Base-by-base conservation (phyloP, 1,140 invertebrate species). In the Patella vulgata region DNA sequence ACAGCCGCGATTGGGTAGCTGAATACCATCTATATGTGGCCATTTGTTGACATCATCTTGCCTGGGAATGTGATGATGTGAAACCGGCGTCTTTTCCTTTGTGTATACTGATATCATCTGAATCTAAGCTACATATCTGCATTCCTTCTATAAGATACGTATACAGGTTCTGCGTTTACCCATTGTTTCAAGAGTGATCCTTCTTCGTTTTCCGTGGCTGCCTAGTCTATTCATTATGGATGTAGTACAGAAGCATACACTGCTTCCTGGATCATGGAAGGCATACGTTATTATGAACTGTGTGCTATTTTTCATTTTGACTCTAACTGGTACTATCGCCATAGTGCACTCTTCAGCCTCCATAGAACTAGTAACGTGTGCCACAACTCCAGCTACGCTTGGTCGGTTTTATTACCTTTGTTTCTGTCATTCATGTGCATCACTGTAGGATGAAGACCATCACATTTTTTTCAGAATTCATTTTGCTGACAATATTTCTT, bases 111-210 rank as follows among this genome's bases (percentile, higher is more conserved):
- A 28, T 21, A n/a, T n/a, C n/a, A n/a, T n/a, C n/a, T n/a, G n/a
- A n/a, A n/a, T n/a, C n/a, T n/a, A n/a, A n/a, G n/a, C n/a, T n/a
- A n/a, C n/a, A n/a, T n/a, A n/a, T n/a, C n/a, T n/a, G n/a, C n/a
- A n/a, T n/a, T n/a, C n/a, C n/a, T n/a, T n/a, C n/a, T n/a, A n/a
- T n/a, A n/a, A n/a, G 11, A 3, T 28, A 31, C 17, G 14, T 53
- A 31, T 5, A 19, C 27, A 31, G 14, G 21, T 9, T 47, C 23
- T n/a, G n/a, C 44, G 11, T 53, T 36, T 14, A 36, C 27, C 51
- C 51, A 53, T 53, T 6, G 27, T 53, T 17, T 30, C 12, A 8
- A 52, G 28, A 8, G 11, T 53, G 27, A 53, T 53, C 25, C 33
- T 8, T 17, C 17, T 31, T 53, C 33, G 28, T n/a, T 36, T 48